Percentiles rank a stretch among this genome's conserved stretches.
These are phyloP conservation scores for Leptura quadrifasciata DNA, from an alignment of 2,888 invertebrate genomes.

Conservation along the genomic window DNA sequence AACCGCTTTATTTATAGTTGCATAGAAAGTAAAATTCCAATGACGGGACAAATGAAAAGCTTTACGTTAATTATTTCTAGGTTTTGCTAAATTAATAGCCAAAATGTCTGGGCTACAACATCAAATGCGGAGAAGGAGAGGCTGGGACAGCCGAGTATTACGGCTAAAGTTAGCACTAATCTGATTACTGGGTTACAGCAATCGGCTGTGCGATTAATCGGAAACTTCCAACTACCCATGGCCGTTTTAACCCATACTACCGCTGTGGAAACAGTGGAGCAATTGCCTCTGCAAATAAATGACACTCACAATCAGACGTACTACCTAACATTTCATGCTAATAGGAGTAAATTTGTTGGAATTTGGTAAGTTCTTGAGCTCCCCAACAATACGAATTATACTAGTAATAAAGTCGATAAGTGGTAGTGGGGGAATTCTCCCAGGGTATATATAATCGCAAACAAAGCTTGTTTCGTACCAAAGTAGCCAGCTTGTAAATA, in stretches of 20 bases:
- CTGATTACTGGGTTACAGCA: conserved; percentile 57
- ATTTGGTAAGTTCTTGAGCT: conserved; percentile 35
- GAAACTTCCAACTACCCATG: conserved; percentile 49
- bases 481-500: neutral
- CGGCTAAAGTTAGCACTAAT: conserved; percentile 53
- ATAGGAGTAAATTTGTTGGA: conserved; percentile 41
- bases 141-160: conserved; percentile 39
- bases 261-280: conserved; percentile 36
- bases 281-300: conserved; percentile 44
- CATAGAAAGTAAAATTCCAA: conserved; percentile 18
- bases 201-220: conserved; percentile 58
- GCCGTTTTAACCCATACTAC: conserved; percentile 24
- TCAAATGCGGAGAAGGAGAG: neutral
- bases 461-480: neutral
- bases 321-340: conserved; percentile 39
- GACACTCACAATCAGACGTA: conserved; percentile 40
- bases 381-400: conserved; percentile 25
- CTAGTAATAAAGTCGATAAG: conserved; percentile 14
- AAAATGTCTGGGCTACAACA: conserved; percentile 39
- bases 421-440: conserved; percentile 1
- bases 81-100: conserved; percentile 41
- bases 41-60: conserved; percentile 64
- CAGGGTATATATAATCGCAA: neutral
- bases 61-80: conserved; percentile 37
- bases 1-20: conserved; percentile 16